Conservation (phyloP, 2,113 vertebrate species). For the Sylvia atricapilla region DNA sequence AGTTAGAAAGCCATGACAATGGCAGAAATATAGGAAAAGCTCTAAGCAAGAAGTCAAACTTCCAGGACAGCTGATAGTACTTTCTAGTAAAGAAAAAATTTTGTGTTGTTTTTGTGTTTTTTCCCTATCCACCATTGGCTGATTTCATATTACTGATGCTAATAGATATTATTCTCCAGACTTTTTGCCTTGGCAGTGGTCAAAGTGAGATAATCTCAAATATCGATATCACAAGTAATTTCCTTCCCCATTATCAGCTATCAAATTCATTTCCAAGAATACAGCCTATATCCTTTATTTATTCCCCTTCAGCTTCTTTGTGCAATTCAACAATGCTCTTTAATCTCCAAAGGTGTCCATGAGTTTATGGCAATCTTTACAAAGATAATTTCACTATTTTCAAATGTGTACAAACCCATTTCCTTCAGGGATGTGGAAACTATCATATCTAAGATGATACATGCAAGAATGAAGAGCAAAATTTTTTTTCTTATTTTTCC, state of each 20-base stretch:
- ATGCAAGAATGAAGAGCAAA: background rate
- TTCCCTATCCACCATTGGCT: background rate
- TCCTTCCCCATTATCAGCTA: background rate
- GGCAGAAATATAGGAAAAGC: background rate
- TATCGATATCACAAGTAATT: background rate
- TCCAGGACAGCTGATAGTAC: background rate
- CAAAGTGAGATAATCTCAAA: background rate
- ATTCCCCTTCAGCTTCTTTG: background rate
- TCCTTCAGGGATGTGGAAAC: background rate
- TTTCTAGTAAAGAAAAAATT: background rate
- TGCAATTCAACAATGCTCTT: background rate
- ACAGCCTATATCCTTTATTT: background rate
- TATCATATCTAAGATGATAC: background rate
- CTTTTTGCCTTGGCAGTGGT: background rate
- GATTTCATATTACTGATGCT: background rate
- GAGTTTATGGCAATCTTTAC: background rate
- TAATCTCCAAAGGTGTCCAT: background rate
- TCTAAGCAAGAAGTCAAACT: background rate
- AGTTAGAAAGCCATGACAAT: background rate
- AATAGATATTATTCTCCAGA: background rate
- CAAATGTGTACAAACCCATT: background rate
- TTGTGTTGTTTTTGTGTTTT: rapidly evolving
- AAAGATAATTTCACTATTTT: background rate
- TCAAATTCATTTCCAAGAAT: background rate
- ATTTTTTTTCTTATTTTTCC: background rate